Evolutionary conservation across 2,888 invertebrate species (phyloP).

Genomic region (Linyphia triangularis): DNA sequence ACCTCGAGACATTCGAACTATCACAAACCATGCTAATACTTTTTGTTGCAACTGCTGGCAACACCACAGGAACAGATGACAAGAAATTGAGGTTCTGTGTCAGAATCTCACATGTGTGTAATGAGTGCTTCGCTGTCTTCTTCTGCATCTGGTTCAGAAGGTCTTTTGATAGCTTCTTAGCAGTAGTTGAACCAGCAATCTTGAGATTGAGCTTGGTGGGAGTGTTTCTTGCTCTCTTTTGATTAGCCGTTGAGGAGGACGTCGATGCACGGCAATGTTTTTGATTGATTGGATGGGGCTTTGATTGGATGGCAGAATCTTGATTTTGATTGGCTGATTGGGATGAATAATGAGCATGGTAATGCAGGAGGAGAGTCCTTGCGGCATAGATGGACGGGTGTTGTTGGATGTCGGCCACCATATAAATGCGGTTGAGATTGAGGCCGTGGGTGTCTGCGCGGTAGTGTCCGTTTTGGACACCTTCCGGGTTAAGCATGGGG

Average conservation of each 20-base stretch:
- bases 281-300: too few relatives aligned
- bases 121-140: conserved; percentile 37
- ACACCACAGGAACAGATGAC: conserved; percentile 52
- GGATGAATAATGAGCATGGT: conserved; percentile 78
- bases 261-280: too few relatives aligned
- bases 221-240: conserved; percentile 34
- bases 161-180: conserved; percentile 55
- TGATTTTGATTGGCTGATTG: background rate
- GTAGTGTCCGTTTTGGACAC: conserved; percentile 91
- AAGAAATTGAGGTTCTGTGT: conserved; percentile 65
- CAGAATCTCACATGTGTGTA: conserved; percentile 65
- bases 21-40: background rate
- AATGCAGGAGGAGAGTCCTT: conserved; percentile 83
- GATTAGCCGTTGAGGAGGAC: too few relatives aligned
- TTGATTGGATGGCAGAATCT: too few relatives aligned
- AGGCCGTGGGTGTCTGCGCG: conserved; percentile 92
- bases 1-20: background rate
- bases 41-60: conserved; percentile 14
- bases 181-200: background rate
- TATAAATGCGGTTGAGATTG: conserved; percentile 92
- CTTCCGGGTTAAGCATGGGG: conserved; percentile 95
- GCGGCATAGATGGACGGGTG: conserved; percentile 94
- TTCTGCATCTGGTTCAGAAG: conserved; percentile 38
- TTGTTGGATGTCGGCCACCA: conserved; percentile 86
- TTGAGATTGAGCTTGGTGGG: conserved; percentile 22